Conservation (phyloP, 2,113 vertebrate genomes). For the Poeciliopsis turrubarensis region DNA sequence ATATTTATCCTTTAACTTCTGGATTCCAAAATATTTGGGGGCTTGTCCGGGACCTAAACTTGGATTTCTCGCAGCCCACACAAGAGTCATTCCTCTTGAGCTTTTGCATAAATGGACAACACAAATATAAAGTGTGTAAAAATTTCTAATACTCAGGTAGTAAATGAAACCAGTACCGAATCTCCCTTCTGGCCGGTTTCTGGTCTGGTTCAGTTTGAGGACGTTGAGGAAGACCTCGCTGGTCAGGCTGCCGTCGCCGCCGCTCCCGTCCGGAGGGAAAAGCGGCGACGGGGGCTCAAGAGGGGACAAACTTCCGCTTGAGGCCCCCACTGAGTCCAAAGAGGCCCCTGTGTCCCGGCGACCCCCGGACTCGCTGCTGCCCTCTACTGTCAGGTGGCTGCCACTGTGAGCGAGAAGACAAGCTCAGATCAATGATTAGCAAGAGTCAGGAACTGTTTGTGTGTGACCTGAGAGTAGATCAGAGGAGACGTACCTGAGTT, state of each 20-base stretch:
- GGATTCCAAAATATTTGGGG: no score
- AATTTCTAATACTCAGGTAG: background rate
- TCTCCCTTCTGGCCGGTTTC: conserved; percentile 59
- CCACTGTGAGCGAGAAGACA: conserved; percentile 29
- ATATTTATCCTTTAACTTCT: no score
- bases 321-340: conserved; percentile 75
- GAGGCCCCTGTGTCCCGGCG: conserved; percentile 71
- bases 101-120: background rate
- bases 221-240: conserved; percentile 79
- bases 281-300: conserved; percentile 70
- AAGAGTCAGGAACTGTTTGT: background rate
- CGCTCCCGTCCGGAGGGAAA: conserved; percentile 56
- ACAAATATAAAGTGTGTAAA: background rate
- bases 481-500: conserved; percentile 74
- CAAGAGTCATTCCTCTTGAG: background rate
- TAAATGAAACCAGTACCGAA: conserved; percentile 35
- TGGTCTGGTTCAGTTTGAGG: conserved; percentile 74
- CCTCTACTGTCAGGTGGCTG: conserved; percentile 57
- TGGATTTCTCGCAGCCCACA: background rate
- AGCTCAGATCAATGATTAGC: background rate
- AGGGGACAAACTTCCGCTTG: conserved; percentile 73
- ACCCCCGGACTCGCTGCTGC: conserved; percentile 34
- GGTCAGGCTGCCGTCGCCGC: conserved; percentile 64
- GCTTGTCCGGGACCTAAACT: background rate
- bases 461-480: background rate